These are phyloP conservation scores for Sebastes matsubarae DNA, from an alignment of 2,797 vertebrate species.

Conservation along the genomic window DNA sequence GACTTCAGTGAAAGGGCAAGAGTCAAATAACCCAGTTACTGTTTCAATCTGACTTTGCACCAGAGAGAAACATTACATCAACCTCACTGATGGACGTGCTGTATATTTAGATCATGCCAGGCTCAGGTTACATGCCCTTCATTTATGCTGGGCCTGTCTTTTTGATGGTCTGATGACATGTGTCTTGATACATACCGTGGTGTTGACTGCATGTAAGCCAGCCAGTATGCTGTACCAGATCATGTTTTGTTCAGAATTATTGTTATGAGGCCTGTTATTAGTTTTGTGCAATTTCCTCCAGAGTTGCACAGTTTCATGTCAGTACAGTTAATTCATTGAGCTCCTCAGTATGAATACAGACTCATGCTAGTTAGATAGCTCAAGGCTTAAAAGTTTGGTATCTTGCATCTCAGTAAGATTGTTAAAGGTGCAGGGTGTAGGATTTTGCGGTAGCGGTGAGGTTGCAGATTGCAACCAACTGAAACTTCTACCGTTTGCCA, in stretches of 20 bases:
- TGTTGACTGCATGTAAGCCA: background rate
- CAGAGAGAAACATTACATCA: slow-evolving; percentile 22
- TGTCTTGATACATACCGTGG: background rate
- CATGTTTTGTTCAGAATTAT: background rate
- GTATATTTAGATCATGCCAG: slow-evolving; percentile 61
- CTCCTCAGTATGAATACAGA: background rate
- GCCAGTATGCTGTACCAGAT: background rate
- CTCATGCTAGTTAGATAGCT: background rate
- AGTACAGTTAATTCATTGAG: background rate
- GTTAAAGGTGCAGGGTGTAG: background rate
- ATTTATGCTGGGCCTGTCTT: slow-evolving; percentile 21
- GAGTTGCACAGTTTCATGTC: background rate
- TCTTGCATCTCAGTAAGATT: background rate
- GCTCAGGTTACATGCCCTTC: slow-evolving; percentile 56
- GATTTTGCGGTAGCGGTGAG: no score
- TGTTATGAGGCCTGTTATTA: background rate
- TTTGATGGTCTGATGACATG: slow-evolving; percentile 32
- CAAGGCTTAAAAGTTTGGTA: background rate
- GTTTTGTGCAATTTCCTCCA: background rate
- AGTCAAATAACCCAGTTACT: slow-evolving; percentile 37
- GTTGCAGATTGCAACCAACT: no score
- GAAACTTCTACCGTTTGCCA: no score
- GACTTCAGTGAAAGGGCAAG: slow-evolving; percentile 20
- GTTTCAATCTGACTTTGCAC: slow-evolving; percentile 44
- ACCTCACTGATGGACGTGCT: slow-evolving; percentile 37